Conservation (phyloP, 2,888 invertebrate genomes). For the Acronicta aceris region DNA sequence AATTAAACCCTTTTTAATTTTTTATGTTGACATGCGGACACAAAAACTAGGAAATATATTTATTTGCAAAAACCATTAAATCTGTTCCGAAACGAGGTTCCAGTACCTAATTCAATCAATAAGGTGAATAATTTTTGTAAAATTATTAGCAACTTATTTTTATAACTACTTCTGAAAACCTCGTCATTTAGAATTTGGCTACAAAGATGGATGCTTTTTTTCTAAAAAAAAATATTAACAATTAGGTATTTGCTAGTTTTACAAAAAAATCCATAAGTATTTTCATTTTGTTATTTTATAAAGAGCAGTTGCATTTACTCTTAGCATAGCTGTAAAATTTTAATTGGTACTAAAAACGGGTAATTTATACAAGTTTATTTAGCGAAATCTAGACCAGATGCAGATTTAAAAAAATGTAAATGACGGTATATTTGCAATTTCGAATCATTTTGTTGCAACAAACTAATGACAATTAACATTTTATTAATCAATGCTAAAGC, state of each 20-base stretch:
- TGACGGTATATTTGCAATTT: slow-evolving; percentile 22
- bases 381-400: slow-evolving; percentile 30
- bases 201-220: neutral
- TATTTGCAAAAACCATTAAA: slow-evolving; percentile 26
- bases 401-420: slow-evolving; percentile 27
- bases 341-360: slow-evolving; percentile 30
- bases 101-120: slow-evolving; percentile 26
- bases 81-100: slow-evolving; percentile 5
- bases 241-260: neutral
- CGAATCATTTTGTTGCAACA: slow-evolving; percentile 31
- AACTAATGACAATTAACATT: slow-evolving; percentile 55
- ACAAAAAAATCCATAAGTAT: slow-evolving; percentile 1
- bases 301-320: slow-evolving; percentile 15
- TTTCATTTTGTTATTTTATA: neutral
- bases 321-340: slow-evolving; percentile 31
- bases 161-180: neutral
- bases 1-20: neutral
- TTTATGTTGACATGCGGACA: slow-evolving; percentile 38
- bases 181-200: neutral
- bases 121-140: slow-evolving; percentile 60
- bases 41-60: neutral
- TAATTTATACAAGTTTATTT: slow-evolving; percentile 45
- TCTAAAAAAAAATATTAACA: neutral
- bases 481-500: slow-evolving; percentile 60
- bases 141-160: slow-evolving; percentile 53